Conservation (phyloP, 2,797 vertebrate species). For the Ispidina picta region DNA sequence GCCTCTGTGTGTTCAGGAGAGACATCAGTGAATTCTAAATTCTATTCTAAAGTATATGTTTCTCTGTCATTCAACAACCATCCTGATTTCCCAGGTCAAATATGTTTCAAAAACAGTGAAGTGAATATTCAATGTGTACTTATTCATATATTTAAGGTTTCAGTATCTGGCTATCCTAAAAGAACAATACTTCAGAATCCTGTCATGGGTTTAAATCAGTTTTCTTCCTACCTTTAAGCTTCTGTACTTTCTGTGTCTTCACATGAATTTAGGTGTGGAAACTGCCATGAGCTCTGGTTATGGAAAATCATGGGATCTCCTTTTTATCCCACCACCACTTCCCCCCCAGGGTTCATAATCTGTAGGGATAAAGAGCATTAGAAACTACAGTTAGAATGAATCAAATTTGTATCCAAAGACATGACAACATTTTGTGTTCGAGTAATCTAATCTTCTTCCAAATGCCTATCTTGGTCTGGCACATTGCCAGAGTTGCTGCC, state of each 20-base stretch:
- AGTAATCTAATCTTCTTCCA: background rate
- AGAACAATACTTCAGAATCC: rapidly evolving
- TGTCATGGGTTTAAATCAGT: background rate
- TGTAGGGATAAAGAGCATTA: background rate
- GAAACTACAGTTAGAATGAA: background rate
- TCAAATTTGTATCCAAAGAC: background rate
- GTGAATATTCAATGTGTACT: background rate
- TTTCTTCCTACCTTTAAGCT: background rate
- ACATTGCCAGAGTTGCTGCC: background rate
- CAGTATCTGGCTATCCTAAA: background rate
- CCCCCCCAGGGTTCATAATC: background rate
- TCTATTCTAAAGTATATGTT: background rate
- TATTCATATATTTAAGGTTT: background rate
- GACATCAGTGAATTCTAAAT: background rate
- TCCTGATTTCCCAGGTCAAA: background rate
- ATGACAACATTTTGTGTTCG: background rate
- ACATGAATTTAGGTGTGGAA: background rate
- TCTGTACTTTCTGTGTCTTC: background rate
- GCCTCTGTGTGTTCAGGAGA: background rate
- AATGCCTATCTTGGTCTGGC: background rate
- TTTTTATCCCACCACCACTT: background rate
- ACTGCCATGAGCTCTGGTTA: background rate
- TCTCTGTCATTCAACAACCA: background rate
- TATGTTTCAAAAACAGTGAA: background rate
- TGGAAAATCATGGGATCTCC: background rate